Base-by-base conservation (phyloP, 35 echinoderm and acorn worm species). In the Chiridota heheva region DNA sequence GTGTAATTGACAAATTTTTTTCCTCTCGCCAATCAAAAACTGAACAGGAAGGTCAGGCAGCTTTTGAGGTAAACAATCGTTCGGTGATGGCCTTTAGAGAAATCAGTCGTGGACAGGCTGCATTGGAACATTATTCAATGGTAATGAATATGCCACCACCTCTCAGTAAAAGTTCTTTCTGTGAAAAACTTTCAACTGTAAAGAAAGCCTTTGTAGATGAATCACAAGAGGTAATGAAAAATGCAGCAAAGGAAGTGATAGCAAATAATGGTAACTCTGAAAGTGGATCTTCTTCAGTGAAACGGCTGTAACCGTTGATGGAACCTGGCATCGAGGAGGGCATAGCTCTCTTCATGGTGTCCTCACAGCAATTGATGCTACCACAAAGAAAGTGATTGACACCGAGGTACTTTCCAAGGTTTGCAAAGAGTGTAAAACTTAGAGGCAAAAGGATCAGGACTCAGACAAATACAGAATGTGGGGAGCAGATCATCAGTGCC, bases 91-190 rank as follows among this genome's bases (percentile, higher is more conserved):
- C 71, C 48, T 75, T 75, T 56, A 24, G 43, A 75, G 44, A 75
- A 75, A 75, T 51, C 56, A 47, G 71, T 18, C 48, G 28, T 13
- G 71, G 44, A 16, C 35, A 10, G 31, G n/a, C 71, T 30, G 71
- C 71, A 20, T 51, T 75, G 41, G 71, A 49, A 28, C n/a, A 75
- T 15, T 75, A 51, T 26, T 75, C 43, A 17, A 75, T 51, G 44
- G 43, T 75, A 30, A 75, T 75, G 71, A 56, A 75, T 35, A 75
- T 75, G 71, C 71, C 71, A 44, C 42, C 71, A 75, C 44, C 71
- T 51, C 42, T 30, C 24, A 15, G 25, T 1, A 75, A 75, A 6
- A 51, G 43, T 1, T 75, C 71, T n/a, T 51, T 51, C 71, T 28
- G 30, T 18, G 18, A 48, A 10, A 24, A 75, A 25, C 25, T 51